Conservation (phyloP, 2,797 vertebrate genomes). For the Sebastes iracundus region DNA sequence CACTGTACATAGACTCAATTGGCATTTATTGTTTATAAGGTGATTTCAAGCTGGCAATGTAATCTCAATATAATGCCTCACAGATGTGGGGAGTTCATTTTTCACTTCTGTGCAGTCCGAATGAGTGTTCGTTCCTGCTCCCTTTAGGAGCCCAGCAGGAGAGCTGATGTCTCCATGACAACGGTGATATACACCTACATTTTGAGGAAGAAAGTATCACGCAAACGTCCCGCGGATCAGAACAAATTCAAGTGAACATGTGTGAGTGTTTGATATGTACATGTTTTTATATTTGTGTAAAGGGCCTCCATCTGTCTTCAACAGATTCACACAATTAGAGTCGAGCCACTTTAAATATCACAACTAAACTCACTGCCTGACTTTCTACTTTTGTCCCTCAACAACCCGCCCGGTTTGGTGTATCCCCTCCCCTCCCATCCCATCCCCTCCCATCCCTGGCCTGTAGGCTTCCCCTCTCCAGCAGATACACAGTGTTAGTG, state of each 20-base stretch:
- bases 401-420: neutral
- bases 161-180: neutral
- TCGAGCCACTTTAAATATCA: neutral
- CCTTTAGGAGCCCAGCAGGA: neutral
- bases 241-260: neutral
- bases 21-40: neutral
- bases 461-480: conserved; percentile 30
- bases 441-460: neutral
- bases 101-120: too few species aligned
- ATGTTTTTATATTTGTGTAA: neutral
- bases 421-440: neutral
- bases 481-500: conserved; percentile 65
- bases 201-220: neutral
- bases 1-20: neutral
- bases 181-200: neutral
- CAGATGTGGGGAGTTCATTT: neutral
- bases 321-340: neutral
- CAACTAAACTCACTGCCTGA: neutral
- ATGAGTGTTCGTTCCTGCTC: neutral
- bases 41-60: neutral
- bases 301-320: too few species aligned
- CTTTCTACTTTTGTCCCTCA: neutral
- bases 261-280: neutral
- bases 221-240: neutral
- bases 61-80: neutral